Base-by-base conservation (phyloP, 2,888 invertebrate genomes). In the Baccha elongata region DNA sequence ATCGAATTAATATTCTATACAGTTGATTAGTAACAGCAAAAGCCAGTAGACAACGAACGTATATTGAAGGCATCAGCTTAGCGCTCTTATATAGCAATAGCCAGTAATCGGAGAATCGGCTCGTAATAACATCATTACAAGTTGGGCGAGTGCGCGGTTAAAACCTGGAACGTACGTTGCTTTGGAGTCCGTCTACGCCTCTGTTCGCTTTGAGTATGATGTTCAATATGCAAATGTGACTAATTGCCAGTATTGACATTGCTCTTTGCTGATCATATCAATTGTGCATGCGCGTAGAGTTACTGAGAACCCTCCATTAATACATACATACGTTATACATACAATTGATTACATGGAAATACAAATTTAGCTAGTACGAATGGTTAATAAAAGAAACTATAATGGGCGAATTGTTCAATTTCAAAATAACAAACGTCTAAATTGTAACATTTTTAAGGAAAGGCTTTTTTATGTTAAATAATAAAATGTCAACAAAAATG, bases 231-330 rank as follows among this genome's bases (percentile, higher is more conserved):
- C 40, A 46, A 23, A 67, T 52, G 29, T 74, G 80, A 80, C 58
- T 75, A 80, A 80, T 75, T 80, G 75, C 69, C 75, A 68, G 26
- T 76, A 68, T 76, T 76, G 80, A 80, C 74, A 80, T 65, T 80
- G 80, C 64, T 64, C 76, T 64, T 40, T 50, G 64, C 19, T 69
- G 62, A 40, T 80, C 78, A 78, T 65, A 58, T 58, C 50, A 72
- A 76, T 68, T 42, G 21, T 13, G 15, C 58, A 40, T 58, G 53
- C 35, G 53, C 10, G n/a, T 8, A 21, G 15, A 13, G 21, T 13
- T 52, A 32, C 21, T 17, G 5, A 1, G 19, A 10, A 52, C 15
- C 35, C 6, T 21, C 37, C 48, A n/a, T 35, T 8, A 58, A 58
- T 23, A 37, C n/a, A 58, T 23, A n/a, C 40, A 37, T 1, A 15